A percentile compares a stretch with the other conserved stretches of the same genome.
phyloP scores from a whole-genome alignment of 2,888 invertebrate species.

The Tetheella fluctuosa region DNA sequence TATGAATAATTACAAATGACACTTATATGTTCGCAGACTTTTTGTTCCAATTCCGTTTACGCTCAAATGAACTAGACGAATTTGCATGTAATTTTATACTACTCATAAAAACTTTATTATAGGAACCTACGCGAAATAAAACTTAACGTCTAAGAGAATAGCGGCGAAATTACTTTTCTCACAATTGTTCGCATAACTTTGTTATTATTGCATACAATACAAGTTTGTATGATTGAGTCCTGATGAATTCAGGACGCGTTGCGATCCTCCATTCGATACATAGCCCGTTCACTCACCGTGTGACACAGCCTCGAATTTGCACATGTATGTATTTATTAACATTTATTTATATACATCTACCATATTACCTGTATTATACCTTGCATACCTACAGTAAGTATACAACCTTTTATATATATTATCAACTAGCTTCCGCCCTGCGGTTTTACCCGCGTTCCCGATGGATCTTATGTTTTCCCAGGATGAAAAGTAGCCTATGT shows the following conservation, averaged over 20 bases:
- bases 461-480: no score
- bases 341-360: constrained; percentile 8
- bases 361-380: no score
- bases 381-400: no score
- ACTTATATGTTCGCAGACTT: background rate
- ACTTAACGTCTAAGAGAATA: no score
- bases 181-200: background rate
- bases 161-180: no score
- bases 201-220: background rate
- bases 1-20: constrained; percentile 5
- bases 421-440: no score
- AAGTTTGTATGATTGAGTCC: background rate
- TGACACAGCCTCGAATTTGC: constrained; percentile 61
- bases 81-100: background rate
- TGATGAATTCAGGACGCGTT: background rate
- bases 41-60: background rate
- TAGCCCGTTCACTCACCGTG: constrained; percentile 65
- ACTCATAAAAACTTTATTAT: background rate
- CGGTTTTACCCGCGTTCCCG: no score
- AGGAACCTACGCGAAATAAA: no score
- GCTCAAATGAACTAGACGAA: background rate
- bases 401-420: no score
- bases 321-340: constrained; percentile 38
- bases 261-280: constrained; percentile 38
- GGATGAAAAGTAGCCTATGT: no score